Evolutionary conservation across 2,113 vertebrate genomes (phyloP), one percentile per base, ranked within the genome.

Genomic region (Catharus fuscescens): DNA sequence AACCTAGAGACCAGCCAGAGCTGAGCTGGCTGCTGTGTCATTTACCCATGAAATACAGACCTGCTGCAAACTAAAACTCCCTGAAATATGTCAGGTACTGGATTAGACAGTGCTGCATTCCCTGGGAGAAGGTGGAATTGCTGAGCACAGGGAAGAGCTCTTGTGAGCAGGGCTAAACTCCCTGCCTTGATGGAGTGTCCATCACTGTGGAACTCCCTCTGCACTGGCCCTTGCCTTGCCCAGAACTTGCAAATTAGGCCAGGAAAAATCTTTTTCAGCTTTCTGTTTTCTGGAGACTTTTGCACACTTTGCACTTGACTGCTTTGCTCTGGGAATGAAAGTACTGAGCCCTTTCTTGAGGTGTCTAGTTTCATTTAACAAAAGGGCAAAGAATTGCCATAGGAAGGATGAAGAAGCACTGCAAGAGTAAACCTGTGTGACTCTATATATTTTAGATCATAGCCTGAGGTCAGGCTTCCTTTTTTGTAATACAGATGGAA

Each of bases 281-380:
- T 81, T 67, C 60, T 57, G 0, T 81, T 69, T 67, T 56, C 69
- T 74, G 83, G 64, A 80, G 56, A 23, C 34, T 88, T 97, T 84
- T 91, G 20, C 45, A 91, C 40, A 57, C 93, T 95, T 79, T 94
- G 82, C 91, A 94, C 88, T 91, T 65, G 53, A 56, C 95, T 96
- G 92, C 90, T 95, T 52, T 94, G 79, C 83, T 94, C 93, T 57
- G n/a, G 85, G 90, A 69, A 69, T 38, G 74, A 77, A 97, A 90
- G 95, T n/a, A 67, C 54, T 26, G 78, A 96, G 89, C 81, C 80
- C 76, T 95, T 97, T 97, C 78, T n/a, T n/a, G n/a, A n/a, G n/a
- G n/a, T n/a, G n/a, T n/a, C n/a, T n/a, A n/a, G 90, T 89, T 86
- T 91, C 90, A 83, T 95, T 96, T 92, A 84, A 74, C 42, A 31